Conservation (phyloP, 1,140 invertebrate genomes). For the Trichonephila clavipes region DNA sequence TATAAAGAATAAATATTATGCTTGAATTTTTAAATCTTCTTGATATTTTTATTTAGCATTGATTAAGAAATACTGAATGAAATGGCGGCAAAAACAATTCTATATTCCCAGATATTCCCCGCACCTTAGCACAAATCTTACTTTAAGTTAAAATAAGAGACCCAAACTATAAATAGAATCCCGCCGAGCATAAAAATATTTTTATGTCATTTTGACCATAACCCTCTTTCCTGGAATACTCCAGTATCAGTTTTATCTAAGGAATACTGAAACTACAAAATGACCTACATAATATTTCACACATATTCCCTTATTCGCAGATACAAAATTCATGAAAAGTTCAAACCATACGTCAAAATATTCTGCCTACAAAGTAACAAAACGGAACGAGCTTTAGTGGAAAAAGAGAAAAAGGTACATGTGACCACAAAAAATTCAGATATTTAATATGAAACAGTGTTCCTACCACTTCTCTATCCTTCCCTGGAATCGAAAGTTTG, state of each 20-base stretch:
- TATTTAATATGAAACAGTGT: slow-evolving; percentile 28
- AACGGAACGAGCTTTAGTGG: neutral
- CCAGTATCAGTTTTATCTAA: neutral
- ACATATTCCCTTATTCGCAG: neutral
- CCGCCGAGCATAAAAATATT: neutral
- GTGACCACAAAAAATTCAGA: neutral
- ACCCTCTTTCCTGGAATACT: neutral
- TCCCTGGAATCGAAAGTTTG: neutral
- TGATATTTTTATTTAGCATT: too few species aligned
- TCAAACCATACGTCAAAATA: slow-evolving; percentile 17
- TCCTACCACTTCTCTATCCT: neutral
- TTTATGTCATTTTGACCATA: slow-evolving; percentile 5
- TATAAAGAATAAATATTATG: too few species aligned
- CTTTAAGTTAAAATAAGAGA: neutral
- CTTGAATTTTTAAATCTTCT: too few species aligned
- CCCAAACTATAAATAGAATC: neutral
- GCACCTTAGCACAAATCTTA: too few species aligned
- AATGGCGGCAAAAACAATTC: too few species aligned
- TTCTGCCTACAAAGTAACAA: neutral
- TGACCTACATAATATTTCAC: neutral
- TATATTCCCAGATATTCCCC: too few species aligned
- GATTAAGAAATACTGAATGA: too few species aligned
- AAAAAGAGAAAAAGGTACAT: neutral
- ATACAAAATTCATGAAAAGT: slow-evolving; percentile 30
- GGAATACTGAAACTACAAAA: neutral